Evolutionary conservation across 2,113 vertebrate species (phyloP).

Genomic region (Pungitius pungitius): DNA sequence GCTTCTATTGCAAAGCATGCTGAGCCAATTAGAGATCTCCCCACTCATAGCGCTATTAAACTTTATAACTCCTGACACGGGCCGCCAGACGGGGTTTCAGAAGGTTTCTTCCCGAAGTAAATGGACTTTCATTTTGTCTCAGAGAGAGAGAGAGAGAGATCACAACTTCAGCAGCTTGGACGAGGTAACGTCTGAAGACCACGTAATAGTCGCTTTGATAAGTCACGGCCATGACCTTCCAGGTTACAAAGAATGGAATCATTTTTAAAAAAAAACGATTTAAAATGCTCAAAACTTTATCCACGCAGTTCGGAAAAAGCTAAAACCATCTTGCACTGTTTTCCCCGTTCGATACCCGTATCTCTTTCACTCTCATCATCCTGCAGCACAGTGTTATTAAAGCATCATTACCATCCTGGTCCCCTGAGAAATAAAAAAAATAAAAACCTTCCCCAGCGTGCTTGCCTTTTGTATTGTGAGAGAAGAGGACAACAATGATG

Average conservation of each 20-base stretch:
- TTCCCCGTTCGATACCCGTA: not conserved
- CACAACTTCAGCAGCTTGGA: slow-evolving; percentile 54
- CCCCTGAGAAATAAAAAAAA: not conserved
- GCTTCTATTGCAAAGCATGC: slow-evolving; percentile 22
- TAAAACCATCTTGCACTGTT: not conserved
- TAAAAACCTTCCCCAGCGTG: slow-evolving; percentile 13
- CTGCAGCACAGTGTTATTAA: slow-evolving; percentile 3
- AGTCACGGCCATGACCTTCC: slow-evolving; percentile 30
- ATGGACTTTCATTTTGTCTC: slow-evolving; percentile 30
- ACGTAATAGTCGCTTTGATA: slow-evolving; percentile 27
- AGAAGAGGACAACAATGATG: slow-evolving; percentile 18
- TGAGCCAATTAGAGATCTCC: slow-evolving; percentile 42
- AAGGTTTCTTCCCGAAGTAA: slow-evolving; percentile 24
- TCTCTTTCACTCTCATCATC: not conserved
- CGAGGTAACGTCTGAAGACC: slow-evolving; percentile 56
- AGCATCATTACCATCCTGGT: slow-evolving; percentile 15
- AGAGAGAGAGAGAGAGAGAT: slow-evolving; percentile 42
- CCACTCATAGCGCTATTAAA: slow-evolving; percentile 26
- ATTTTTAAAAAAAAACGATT: not conserved
- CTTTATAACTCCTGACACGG: slow-evolving; percentile 38
- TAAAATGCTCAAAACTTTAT: not conserved
- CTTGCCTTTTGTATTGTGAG: not conserved
- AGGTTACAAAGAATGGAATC: slow-evolving; percentile 5
- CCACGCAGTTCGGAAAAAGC: not conserved
- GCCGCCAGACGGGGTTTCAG: slow-evolving; percentile 21